Base-by-base conservation (phyloP, 2,888 invertebrate genomes). In the Eurytoma adleriae region DNA sequence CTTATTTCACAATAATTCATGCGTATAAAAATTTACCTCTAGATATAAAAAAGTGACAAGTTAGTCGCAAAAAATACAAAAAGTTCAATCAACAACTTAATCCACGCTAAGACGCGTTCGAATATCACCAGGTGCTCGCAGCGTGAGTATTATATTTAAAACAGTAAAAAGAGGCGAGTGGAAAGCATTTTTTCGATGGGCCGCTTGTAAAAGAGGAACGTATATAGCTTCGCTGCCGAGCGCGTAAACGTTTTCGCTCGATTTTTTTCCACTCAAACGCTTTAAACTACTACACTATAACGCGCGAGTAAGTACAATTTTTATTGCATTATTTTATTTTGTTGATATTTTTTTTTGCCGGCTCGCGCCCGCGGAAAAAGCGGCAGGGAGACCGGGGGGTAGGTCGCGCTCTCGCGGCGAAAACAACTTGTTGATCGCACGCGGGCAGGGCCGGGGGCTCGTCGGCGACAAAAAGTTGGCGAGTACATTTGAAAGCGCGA, bases 61-160 rank as follows among this genome's bases (percentile, higher is more conserved):
- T 54, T 40, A 27, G 14, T 30, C 71, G 52, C 61, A 62, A 68
- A 70, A 40, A 73, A 71, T 67, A 62, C 71, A 62, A 20, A 54
- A 48, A 13, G 50, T 70, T 74, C 2, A 24, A 24, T 78, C 62
- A 48, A 74, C 62, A 70, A 70, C 67, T 75, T 67, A 75, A 75
- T 75, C 54, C 71, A 71, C 78, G 61, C 62, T 71, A 73, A 78
- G 67, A 71, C 27, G 50, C 71, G 57, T 73, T 66, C 59, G 24
- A 27, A 78, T 78, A 81, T 78, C 78, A 78, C 81, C 12, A 66
- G 57, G 66, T 40, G 72, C 30, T 48, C 27, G 18, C 40, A 20
- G 56, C 61, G 30, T 30, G 40, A 30, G 75, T 75, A 52, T 62
- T 48, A 57, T 74, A 40, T 52, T 48, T 27, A 64, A 57, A 77